Conservation (phyloP, 2,113 vertebrate species). For the Hippoglossus stenolepis region DNA sequence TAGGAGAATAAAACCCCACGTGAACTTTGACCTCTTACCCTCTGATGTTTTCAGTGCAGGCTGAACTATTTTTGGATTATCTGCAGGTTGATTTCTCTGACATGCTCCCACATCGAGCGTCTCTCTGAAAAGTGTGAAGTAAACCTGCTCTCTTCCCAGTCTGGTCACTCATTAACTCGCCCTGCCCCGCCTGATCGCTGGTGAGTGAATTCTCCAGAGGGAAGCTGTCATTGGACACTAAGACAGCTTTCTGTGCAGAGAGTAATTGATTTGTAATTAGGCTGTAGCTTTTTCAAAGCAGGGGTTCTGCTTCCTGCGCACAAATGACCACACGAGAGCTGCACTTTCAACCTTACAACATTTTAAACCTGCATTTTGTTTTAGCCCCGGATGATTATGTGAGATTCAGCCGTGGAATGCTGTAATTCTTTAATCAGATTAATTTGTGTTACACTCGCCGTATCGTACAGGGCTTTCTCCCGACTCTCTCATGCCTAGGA, state of each 20-base stretch:
- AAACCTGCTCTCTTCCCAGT: slow-evolving; percentile 53
- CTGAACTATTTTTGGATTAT: slow-evolving; percentile 2
- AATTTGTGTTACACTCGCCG: slow-evolving; percentile 61
- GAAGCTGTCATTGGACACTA: neutral
- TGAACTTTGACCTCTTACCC: slow-evolving; percentile 32
- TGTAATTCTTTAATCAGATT: slow-evolving; percentile 83
- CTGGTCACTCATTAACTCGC: slow-evolving; percentile 70
- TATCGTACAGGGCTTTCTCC: slow-evolving; percentile 60
- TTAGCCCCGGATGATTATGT: slow-evolving; percentile 39
- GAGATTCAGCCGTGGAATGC: slow-evolving; percentile 72
- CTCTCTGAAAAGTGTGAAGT: slow-evolving; percentile 16
- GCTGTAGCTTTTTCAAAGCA: slow-evolving; percentile 2
- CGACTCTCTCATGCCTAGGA: slow-evolving; percentile 23
- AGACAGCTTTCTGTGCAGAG: neutral
- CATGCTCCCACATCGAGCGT: slow-evolving; percentile 18
- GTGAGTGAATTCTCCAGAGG: neutral
- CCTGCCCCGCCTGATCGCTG: slow-evolving; percentile 17
- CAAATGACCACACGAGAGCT: slow-evolving; percentile 9
- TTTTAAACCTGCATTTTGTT: slow-evolving; percentile 49
- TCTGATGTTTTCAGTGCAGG: slow-evolving; percentile 1
- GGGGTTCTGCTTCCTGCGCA: neutral
- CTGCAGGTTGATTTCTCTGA: slow-evolving; percentile 14
- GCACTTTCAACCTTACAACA: slow-evolving; percentile 59
- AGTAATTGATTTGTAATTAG: slow-evolving; percentile 26
- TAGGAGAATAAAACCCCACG: neutral